These are phyloP conservation scores for Arctocebus calabarensis DNA, from an alignment of 2,797 vertebrate species.

Conservation along the genomic window DNA sequence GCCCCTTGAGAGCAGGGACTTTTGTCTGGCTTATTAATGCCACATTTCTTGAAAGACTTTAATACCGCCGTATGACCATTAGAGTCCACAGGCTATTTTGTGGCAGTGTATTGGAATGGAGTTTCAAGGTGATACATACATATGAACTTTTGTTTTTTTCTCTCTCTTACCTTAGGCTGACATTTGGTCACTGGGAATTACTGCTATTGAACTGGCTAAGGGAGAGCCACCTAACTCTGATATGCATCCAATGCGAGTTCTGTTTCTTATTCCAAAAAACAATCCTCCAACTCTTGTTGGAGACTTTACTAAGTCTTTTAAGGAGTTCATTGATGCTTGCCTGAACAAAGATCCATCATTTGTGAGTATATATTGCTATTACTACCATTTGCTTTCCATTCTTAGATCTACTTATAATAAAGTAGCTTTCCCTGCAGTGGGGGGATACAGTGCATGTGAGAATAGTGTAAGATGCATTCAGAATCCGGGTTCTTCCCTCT, in stretches of 20 bases:
- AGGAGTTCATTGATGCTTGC: conserved; percentile 91
- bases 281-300: conserved; percentile 90
- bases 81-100: not conserved
- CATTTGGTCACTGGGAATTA: conserved; percentile 92
- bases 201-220: conserved; percentile 91
- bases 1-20: not conserved
- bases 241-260: conserved; percentile 92
- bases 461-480: not conserved
- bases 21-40: conserved; percentile 48
- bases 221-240: conserved; percentile 91
- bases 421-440: not conserved
- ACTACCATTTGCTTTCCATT: conserved; percentile 22
- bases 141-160: not conserved
- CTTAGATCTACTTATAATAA: not conserved
- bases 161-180: conserved; percentile 86
- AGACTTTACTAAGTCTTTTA: conserved; percentile 91
- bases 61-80: not conserved
- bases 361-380: conserved; percentile 86
- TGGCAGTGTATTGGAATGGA: conserved; percentile 4
- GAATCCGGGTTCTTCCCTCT: not conserved
- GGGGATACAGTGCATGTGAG: not conserved
- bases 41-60: conserved; percentile 4
- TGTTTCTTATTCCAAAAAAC: conserved; percentile 92
- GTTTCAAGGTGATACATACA: not conserved
- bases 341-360: conserved; percentile 92